These are phyloP conservation scores for Holacanthella duospinosa DNA, from an alignment of 2,888 invertebrate species.

Conservation along the genomic window DNA sequence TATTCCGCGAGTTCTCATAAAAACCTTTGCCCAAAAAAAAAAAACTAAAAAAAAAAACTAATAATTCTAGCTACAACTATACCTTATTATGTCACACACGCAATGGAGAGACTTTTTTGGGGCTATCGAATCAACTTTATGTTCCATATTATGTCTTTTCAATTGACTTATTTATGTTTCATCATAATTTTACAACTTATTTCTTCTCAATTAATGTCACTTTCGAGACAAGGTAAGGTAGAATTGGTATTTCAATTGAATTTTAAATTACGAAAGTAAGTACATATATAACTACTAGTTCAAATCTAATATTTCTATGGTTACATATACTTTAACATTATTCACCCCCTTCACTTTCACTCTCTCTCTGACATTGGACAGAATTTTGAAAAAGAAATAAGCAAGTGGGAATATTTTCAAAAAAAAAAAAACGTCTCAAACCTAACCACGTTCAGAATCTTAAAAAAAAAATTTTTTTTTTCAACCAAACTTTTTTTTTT, in stretches of 20 bases:
- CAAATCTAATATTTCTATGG: too few relatives aligned
- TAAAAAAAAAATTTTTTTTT: too few relatives aligned
- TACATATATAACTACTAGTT: too few relatives aligned
- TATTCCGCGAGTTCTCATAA: background rate
- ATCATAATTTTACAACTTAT: background rate
- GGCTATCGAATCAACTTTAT: background rate
- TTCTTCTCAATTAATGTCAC: background rate
- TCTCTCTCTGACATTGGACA: background rate
- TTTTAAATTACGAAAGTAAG: too few relatives aligned
- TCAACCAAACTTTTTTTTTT: too few relatives aligned
- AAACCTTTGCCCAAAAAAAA: background rate
- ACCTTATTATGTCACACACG: background rate
- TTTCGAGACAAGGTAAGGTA: background rate
- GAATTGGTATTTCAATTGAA: background rate
- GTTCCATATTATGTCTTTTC: background rate
- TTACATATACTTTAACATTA: too few relatives aligned
- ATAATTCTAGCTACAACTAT: background rate
- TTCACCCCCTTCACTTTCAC: slow-evolving; percentile 3
- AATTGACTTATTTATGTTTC: slow-evolving; percentile 3
- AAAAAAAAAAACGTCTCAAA: too few relatives aligned
- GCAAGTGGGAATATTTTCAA: background rate
- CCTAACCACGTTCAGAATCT: too few relatives aligned
- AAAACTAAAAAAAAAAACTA: background rate
- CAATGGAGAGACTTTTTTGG: too few relatives aligned
- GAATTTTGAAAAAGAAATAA: too few relatives aligned